A percentile compares a stretch with the other conserved stretches of the same genome.
phyloP scores from a whole-genome alignment of 2,113 vertebrate genomes.

The Tachuris rubrigastra region DNA sequence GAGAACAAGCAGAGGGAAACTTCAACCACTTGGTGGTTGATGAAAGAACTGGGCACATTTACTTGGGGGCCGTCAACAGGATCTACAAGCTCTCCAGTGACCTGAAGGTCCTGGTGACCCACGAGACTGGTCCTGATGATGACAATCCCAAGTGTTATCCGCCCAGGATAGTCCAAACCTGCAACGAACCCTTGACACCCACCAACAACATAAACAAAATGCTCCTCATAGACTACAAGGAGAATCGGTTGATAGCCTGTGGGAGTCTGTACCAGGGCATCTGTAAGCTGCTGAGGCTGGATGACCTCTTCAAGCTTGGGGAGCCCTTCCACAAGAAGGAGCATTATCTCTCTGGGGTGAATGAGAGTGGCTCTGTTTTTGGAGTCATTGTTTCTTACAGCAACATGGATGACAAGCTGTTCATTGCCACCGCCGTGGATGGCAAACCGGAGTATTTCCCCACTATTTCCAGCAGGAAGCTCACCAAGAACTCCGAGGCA shows the following conservation, averaged over 20 bases:
- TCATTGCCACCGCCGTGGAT: slow-evolving; percentile 95
- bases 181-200: slow-evolving; percentile 86
- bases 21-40: slow-evolving; percentile 98
- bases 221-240: slow-evolving; percentile 97
- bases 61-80: slow-evolving; percentile 93
- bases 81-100: slow-evolving; percentile 94
- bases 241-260: slow-evolving; percentile 93
- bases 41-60: slow-evolving; percentile 92
- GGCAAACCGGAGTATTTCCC: slow-evolving; percentile 98
- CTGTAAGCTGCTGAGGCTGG: slow-evolving; percentile 93
- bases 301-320: slow-evolving; percentile 97
- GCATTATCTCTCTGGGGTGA: slow-evolving; percentile 96
- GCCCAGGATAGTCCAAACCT: slow-evolving; percentile 94
- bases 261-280: slow-evolving; percentile 97
- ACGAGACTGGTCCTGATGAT: slow-evolving; percentile 94
- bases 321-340: slow-evolving; percentile 98
- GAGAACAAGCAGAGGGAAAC: slow-evolving; percentile 84
- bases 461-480: slow-evolving; percentile 95
- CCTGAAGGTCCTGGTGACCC: slow-evolving; percentile 88
- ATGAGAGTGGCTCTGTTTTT: slow-evolving; percentile 94
- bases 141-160: slow-evolving; percentile 99
- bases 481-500: slow-evolving; percentile 94
- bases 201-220: slow-evolving; percentile 99
- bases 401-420: slow-evolving; percentile 92
- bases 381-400: slow-evolving; percentile 96